A percentile compares a stretch with the other conserved stretches of the same genome.
These are phyloP conservation scores for Teleopsis dalmanni DNA, from an alignment of 1,140 invertebrate genomes.

Conservation along the genomic window DNA sequence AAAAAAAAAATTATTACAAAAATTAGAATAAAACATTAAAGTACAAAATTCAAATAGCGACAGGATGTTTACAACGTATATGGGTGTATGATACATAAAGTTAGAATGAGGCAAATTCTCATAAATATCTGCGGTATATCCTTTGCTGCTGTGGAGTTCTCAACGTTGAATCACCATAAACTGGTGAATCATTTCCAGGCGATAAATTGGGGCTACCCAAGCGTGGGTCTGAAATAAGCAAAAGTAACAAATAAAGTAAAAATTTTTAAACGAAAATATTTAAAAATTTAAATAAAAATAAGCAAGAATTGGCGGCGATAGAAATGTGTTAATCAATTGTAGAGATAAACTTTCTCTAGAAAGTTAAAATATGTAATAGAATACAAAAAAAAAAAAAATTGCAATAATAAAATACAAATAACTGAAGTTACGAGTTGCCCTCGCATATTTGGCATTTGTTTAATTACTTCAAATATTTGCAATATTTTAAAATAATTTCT, in stretches of 20 bases:
- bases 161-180: slow-evolving; percentile 19
- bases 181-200: slow-evolving; percentile 18
- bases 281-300: slow-evolving; percentile 5
- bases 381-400: background rate
- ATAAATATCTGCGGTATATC: slow-evolving; percentile 17
- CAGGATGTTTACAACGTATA: too few relatives aligned
- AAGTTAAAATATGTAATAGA: background rate
- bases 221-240: slow-evolving; percentile 9
- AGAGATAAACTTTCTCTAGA: background rate
- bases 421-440: too few relatives aligned
- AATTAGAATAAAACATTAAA: too few relatives aligned
- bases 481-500: too few relatives aligned
- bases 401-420: background rate
- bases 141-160: slow-evolving; percentile 17
- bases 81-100: too few relatives aligned
- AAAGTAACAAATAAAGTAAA: slow-evolving; percentile 5
- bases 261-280: background rate
- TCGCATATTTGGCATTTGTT: too few relatives aligned
- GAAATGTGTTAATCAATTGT: too few relatives aligned
- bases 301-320: background rate
- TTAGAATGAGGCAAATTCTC: too few relatives aligned
- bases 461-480: too few relatives aligned
- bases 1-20: too few relatives aligned
- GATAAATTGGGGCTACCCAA: slow-evolving; percentile 10
- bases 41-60: too few relatives aligned